phyloP scores from a whole-genome alignment of 2,888 invertebrate genomes.

The Eupithecia insigniata region DNA sequence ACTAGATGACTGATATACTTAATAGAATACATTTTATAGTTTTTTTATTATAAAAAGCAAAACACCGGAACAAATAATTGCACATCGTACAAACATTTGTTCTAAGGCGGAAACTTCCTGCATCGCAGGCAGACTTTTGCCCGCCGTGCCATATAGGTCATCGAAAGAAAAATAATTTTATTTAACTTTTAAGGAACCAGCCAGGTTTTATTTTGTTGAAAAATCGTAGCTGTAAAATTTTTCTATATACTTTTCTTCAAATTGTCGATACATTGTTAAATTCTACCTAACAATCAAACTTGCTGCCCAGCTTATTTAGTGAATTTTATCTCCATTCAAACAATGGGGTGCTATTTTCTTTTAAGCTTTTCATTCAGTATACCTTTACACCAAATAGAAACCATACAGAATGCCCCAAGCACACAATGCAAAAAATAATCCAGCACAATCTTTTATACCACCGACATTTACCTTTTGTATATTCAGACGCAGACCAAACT shows the following conservation, averaged over 20 bases:
- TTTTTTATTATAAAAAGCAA: no score
- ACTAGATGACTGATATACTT: no score
- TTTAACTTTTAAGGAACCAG: background rate
- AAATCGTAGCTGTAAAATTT: background rate
- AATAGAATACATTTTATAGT: no score
- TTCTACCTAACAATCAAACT: no score
- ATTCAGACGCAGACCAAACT: conserved; percentile 22
- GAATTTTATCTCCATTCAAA: background rate
- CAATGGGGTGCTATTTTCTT: background rate
- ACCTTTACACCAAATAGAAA: no score
- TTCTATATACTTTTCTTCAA: background rate
- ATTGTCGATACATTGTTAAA: no score
- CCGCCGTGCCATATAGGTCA: no score
- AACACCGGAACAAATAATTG: no score
- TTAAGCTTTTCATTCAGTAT: background rate
- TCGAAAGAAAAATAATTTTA: no score
- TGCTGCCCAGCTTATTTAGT: background rate
- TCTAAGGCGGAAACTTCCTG: no score
- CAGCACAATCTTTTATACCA: conserved; percentile 11
- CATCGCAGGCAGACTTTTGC: no score
- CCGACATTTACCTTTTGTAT: conserved; percentile 11
- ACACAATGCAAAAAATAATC: conserved; percentile 3
- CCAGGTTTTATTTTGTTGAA: background rate
- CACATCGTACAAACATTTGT: no score
- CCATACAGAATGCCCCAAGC: background rate